Evolutionary conservation across 2,113 vertebrate genomes (phyloP), one percentile per base, ranked within the genome.

Genomic region (Bufo gargarizans): DNA sequence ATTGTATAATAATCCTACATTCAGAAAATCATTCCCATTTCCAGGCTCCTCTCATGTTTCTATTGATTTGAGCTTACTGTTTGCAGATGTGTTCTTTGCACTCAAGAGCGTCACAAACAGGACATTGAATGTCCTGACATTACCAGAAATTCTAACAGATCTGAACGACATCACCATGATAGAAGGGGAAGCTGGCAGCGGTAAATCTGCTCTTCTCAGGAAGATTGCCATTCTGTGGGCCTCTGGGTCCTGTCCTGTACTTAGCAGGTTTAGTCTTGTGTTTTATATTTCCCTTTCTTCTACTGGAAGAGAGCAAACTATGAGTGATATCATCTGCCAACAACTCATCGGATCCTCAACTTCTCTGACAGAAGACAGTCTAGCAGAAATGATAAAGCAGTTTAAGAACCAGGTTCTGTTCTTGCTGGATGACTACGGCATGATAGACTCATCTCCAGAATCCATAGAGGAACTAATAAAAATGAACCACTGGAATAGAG

Each of bases 161-260:
- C 71, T 94, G 53, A 78, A 88, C 47, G 91, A 91, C 7, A 90
- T 92, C 85, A 86, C 89, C 77, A 91, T 92, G 43, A 88, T 93
- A 82, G 90, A 93, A 88, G 93, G 93, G 2, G 91, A 94, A 89
- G 85, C 87, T 6, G 91, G 92, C 16, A 92, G 91, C 59, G 91
- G 92, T n/a, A 94, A 92, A 90, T 86, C 89, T 0, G 77, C 91
- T 45, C 81, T 93, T 19, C 89, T 94, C n/a, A 91, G 88, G 88
- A 91, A 91, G 84, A 91, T 89, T 69, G 92, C 91, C 22, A 86
- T 91, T 58, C 91, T 94, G 0, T 93, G 93, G 93, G 92, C 91
- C 3, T 92, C 90, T 13, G 92, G 92, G 9, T 83, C 86, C 84
- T 93, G 92, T 53, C 91, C 91, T 22, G 16, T 92, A 69, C 72